These are phyloP conservation scores for Mormyrops attenuatus DNA, from an alignment of 2,797 vertebrate species.

Conservation along the genomic window DNA sequence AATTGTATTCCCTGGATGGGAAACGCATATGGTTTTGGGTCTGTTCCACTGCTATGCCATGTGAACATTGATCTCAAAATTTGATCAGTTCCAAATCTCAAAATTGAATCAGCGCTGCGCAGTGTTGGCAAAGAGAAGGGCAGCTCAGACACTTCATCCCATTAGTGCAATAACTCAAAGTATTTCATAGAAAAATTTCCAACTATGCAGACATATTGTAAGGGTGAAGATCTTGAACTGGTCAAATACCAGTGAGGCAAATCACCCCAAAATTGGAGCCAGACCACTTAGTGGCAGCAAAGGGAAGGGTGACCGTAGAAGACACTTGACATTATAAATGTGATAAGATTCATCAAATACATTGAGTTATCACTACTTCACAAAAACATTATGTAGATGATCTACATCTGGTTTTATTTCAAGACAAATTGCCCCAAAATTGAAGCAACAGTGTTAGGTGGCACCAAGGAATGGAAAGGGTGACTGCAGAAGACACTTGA, in stretches of 20 bases:
- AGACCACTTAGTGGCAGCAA: background rate
- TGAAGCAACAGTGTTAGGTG: background rate
- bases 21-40: background rate
- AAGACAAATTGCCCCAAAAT: background rate
- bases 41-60: background rate
- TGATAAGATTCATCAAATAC: background rate
- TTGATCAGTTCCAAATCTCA: background rate
- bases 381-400: background rate
- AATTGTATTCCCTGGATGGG: background rate
- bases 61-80: background rate
- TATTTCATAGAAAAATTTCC: background rate
- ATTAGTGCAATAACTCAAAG: background rate
- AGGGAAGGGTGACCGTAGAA: background rate
- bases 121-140: background rate
- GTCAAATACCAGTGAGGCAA: background rate
- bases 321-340: background rate
- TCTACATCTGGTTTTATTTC: background rate
- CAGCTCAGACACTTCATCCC: background rate
- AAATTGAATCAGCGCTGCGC: background rate
- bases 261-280: background rate
- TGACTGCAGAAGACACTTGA: background rate
- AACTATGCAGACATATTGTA: background rate
- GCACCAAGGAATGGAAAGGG: background rate
- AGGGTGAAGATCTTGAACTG: background rate
- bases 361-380: background rate